Evolutionary conservation across 2,113 vertebrate species (phyloP).

Genomic region (Mastomys natalensis): DNA sequence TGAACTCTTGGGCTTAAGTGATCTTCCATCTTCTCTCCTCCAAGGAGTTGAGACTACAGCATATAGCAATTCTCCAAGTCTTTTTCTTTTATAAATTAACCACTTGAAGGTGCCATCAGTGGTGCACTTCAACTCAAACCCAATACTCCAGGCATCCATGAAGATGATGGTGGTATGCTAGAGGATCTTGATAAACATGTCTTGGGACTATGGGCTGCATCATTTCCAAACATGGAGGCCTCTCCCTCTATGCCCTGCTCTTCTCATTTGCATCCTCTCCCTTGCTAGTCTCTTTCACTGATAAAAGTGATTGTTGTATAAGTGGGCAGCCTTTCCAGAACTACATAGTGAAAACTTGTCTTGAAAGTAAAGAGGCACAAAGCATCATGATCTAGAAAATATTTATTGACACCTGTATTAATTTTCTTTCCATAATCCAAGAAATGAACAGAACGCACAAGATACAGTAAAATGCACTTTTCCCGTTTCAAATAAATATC

Average conservation of each 20-base stretch:
- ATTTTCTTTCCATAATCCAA: constrained; percentile 79
- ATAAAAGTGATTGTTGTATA: neutral
- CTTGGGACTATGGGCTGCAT: neutral
- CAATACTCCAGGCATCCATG: neutral
- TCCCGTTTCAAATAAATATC: constrained; percentile 89
- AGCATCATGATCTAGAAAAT: constrained; percentile 71
- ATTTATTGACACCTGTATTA: constrained; percentile 77
- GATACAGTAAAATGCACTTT: constrained; percentile 92
- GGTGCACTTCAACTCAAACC: neutral
- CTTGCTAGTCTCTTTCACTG: neutral
- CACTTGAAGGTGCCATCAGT: neutral
- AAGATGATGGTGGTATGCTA: too few relatives aligned
- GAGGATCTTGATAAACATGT: neutral
- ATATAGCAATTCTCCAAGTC: too few relatives aligned
- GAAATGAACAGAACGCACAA: constrained; percentile 84
- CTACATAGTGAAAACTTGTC: neutral
- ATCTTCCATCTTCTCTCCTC: neutral
- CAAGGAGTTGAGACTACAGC: neutral
- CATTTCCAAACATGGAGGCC: too few relatives aligned
- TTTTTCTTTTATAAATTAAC: constrained; percentile 33
- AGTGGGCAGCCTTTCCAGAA: neutral
- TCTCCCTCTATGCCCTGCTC: rapidly evolving
- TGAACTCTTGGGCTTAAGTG: neutral
- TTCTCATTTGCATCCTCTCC: neutral
- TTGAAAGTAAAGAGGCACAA: constrained; percentile 16